phyloP scores from a whole-genome alignment of 2,113 vertebrate genomes.

The Pandion haliaetus region DNA sequence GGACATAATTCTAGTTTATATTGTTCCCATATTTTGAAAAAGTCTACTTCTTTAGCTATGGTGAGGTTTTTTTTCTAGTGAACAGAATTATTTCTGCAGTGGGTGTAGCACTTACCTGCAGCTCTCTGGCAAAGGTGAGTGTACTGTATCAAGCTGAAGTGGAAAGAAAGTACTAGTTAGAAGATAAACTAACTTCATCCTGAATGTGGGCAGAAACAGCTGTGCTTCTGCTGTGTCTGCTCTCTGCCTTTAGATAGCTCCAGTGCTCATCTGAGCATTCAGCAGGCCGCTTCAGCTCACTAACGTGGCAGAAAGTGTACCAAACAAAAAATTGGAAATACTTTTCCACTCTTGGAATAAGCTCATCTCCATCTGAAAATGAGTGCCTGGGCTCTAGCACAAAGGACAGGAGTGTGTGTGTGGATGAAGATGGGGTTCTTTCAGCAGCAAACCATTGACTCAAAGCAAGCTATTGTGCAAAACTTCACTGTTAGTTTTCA shows the following conservation, averaged over 20 bases:
- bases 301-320: not conserved
- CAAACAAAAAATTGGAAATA: not conserved
- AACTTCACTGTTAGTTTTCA: not conserved
- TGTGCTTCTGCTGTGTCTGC: not conserved
- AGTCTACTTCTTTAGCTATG: not conserved
- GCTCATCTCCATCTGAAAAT: not conserved
- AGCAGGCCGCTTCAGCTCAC: not conserved
- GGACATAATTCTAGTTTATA: not conserved
- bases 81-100: not conserved
- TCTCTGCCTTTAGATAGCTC: not conserved
- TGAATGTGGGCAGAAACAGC: not conserved
- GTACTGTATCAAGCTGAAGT: not conserved
- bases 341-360: not conserved
- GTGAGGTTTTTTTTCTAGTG: not conserved
- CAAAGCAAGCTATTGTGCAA: not conserved
- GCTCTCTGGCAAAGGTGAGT: not conserved
- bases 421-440: not conserved
- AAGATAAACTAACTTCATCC: not conserved
- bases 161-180: not conserved
- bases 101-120: not conserved
- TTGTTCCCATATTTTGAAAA: not conserved
- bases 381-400: fast-evolving
- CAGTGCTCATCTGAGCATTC: not conserved
- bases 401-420: not conserved
- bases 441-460: not conserved